phyloP scores from a whole-genome alignment of 2,888 invertebrate genomes.

The Drosophila subsilvestris region DNA sequence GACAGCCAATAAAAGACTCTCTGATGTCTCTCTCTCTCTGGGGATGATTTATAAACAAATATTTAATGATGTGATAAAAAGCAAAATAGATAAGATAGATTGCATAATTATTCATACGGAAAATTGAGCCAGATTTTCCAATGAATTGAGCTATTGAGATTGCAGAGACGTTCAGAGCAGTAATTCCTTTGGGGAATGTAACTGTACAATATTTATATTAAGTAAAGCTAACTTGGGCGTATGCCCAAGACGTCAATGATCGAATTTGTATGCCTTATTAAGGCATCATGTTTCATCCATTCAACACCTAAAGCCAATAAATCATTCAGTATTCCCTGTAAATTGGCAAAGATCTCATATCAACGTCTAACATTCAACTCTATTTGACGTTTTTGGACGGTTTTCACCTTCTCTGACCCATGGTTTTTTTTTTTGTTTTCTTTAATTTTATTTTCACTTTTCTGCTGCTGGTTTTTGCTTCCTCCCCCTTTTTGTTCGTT shows the following conservation, averaged over 20 bases:
- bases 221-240: no score
- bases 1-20: neutral
- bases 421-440: neutral
- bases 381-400: conserved; percentile 9
- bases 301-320: no score
- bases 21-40: no score
- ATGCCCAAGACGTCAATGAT: no score
- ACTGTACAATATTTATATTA: no score
- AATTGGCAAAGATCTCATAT: neutral
- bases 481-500: conserved; percentile 6
- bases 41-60: neutral
- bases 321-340: neutral
- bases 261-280: no score
- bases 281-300: no score
- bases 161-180: no score
- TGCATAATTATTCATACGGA: neutral
- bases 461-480: neutral
- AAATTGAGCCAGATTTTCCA: neutral
- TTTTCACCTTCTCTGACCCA: neutral
- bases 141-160: neutral
- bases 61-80: neutral
- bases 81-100: neutral
- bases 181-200: no score
- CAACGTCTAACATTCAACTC: conserved; percentile 21
- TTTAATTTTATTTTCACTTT: conserved; percentile 2